Percentiles rank a stretch among this genome's conserved stretches.
Conservation (phyloP, 2,888 invertebrate species). For the Lepidochrysops patricia region DNA sequence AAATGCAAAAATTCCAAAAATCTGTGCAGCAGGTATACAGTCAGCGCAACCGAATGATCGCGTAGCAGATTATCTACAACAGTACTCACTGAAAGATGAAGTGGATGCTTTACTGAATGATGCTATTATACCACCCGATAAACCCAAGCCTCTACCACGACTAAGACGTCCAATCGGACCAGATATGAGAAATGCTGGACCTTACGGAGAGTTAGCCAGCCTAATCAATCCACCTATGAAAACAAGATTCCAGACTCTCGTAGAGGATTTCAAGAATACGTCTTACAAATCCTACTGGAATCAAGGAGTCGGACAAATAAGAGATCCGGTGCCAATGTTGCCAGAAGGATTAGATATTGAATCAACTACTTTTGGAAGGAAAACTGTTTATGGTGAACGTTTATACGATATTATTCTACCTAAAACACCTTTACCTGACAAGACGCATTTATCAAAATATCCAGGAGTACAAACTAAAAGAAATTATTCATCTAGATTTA, state of each 20-base stretch:
- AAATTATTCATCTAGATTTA: slow-evolving; percentile 57
- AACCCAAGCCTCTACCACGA: slow-evolving; percentile 40
- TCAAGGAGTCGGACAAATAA: slow-evolving; percentile 37
- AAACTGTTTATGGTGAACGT: slow-evolving; percentile 35
- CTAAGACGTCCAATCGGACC: slow-evolving; percentile 39
- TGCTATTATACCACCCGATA: slow-evolving; percentile 43
- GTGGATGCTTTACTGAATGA: slow-evolving; percentile 52
- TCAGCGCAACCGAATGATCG: slow-evolving; percentile 42
- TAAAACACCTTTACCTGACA: slow-evolving; percentile 42
- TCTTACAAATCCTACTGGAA: slow-evolving; percentile 55
- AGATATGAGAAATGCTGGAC: slow-evolving; percentile 45
- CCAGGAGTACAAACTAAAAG: slow-evolving; percentile 40
- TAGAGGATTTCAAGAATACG: slow-evolving; percentile 51
- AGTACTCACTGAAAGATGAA: slow-evolving; percentile 54
- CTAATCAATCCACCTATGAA: slow-evolving; percentile 44
- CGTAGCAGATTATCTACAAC: slow-evolving; percentile 39
- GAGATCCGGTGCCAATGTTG: slow-evolving; percentile 51
- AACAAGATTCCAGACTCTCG: slow-evolving; percentile 51
- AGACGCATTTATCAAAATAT: slow-evolving; percentile 37
- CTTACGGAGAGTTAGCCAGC: slow-evolving; percentile 34
- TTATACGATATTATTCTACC: slow-evolving; percentile 59
- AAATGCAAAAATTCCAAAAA: slow-evolving; percentile 46
- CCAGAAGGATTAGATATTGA: slow-evolving; percentile 47
- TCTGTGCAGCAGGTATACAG: slow-evolving; percentile 56
- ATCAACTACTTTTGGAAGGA: slow-evolving; percentile 49